phyloP scores from a whole-genome alignment of 2,113 vertebrate species.

The Otus sunia region DNA sequence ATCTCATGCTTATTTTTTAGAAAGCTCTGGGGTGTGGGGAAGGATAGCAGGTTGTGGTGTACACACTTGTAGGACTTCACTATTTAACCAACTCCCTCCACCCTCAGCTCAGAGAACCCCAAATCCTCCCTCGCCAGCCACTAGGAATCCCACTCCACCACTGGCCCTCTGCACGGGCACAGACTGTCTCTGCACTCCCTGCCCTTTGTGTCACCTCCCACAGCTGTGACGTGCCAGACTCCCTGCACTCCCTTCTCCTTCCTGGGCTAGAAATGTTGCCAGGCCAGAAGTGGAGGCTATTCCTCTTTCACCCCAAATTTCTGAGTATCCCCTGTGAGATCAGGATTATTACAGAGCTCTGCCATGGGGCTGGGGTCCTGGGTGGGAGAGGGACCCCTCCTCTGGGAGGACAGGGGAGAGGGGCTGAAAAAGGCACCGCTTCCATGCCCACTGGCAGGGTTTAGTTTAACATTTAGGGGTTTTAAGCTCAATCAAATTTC shows the following conservation, averaged over 20 bases:
- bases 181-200: neutral
- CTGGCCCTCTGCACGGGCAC: fast-evolving
- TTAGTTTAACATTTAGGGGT: neutral
- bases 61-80: neutral
- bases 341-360: neutral
- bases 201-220: neutral
- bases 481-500: neutral
- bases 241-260: neutral
- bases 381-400: neutral
- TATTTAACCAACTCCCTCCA: neutral
- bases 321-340: neutral
- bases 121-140: neutral
- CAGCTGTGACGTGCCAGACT: neutral
- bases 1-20: neutral
- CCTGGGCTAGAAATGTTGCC: neutral
- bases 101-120: neutral
- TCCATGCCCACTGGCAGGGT: neutral
- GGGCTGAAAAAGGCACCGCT: neutral
- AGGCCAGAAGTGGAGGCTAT: neutral
- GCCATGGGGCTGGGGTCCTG: neutral
- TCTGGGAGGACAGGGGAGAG: neutral
- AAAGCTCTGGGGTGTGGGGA: neutral
- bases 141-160: neutral
- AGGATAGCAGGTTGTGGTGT: neutral
- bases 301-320: neutral